A percentile compares a stretch with the other conserved stretches of the same genome.
These are phyloP conservation scores for Drosophila baimaii DNA, from an alignment of 1,140 invertebrate species.

Conservation along the genomic window DNA sequence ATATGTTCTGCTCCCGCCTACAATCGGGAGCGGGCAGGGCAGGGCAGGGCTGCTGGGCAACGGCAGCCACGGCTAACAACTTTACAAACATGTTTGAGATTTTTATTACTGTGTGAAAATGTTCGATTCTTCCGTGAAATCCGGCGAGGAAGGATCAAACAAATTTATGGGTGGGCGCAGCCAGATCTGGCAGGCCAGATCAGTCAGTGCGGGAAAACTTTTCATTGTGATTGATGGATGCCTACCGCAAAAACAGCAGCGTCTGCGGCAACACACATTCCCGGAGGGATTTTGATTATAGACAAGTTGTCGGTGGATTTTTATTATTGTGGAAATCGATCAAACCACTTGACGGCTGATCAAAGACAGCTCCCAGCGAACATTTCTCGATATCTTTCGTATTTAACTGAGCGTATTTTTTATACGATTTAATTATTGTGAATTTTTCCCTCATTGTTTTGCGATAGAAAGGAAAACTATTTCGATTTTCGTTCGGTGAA, in stretches of 20 bases:
- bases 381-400: slow-evolving; percentile 29
- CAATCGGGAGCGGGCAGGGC: slow-evolving; percentile 25
- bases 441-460: slow-evolving; percentile 29
- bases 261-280: slow-evolving; percentile 23
- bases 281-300: slow-evolving; percentile 69
- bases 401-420: slow-evolving; percentile 56
- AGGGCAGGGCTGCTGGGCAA: neutral
- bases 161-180: slow-evolving; percentile 75
- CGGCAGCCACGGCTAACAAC: slow-evolving; percentile 60
- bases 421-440: slow-evolving; percentile 69
- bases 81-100: slow-evolving; percentile 83
- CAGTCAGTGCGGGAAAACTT: slow-evolving; percentile 42
- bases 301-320: slow-evolving; percentile 78
- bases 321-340: slow-evolving; percentile 75
- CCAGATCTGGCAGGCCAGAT: slow-evolving; percentile 34
- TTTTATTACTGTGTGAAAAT: slow-evolving; percentile 83
- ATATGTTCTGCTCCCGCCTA: slow-evolving; percentile 71
- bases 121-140: slow-evolving; percentile 74
- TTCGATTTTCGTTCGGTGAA: slow-evolving; percentile 2
- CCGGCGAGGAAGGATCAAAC: slow-evolving; percentile 69
- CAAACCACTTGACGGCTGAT: slow-evolving; percentile 79
- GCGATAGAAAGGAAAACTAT: neutral
- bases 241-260: slow-evolving; percentile 62
- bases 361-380: slow-evolving; percentile 61
- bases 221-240: slow-evolving; percentile 73